These are phyloP conservation scores for Diadegma fenestrale DNA, from an alignment of 2,888 invertebrate genomes.

Conservation along the genomic window DNA sequence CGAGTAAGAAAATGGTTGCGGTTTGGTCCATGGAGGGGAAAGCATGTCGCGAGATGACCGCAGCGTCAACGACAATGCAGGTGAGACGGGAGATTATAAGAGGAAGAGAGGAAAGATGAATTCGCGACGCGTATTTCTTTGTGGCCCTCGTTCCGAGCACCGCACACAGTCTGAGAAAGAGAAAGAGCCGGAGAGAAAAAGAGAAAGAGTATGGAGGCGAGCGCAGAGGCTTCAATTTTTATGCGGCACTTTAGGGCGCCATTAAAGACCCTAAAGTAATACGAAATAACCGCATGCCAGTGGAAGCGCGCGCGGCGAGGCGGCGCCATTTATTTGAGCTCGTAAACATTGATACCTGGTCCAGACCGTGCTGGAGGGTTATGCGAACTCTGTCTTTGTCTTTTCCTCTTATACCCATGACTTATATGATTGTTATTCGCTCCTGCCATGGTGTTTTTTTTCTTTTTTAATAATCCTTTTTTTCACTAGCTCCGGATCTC, in stretches of 20 bases:
- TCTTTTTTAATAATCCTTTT: slow-evolving; percentile 34
- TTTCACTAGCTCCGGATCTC: slow-evolving; percentile 22
- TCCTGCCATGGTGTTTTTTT: slow-evolving; percentile 22
- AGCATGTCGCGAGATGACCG: slow-evolving; percentile 32
- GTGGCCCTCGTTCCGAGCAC: slow-evolving; percentile 70
- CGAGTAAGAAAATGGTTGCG: background rate
- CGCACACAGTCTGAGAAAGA: slow-evolving; percentile 64
- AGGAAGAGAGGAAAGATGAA: slow-evolving; percentile 32
- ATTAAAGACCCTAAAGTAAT: slow-evolving; percentile 82
- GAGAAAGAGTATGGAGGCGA: slow-evolving; percentile 17
- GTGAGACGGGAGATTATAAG: slow-evolving; percentile 15
- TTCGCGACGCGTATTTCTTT: slow-evolving; percentile 73
- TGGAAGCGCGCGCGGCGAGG: slow-evolving; percentile 68
- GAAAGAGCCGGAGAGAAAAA: slow-evolving; percentile 16
- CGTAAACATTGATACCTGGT: slow-evolving; percentile 82
- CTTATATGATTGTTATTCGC: slow-evolving; percentile 36
- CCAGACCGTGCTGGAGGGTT: slow-evolving; percentile 55
- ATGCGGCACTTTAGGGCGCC: slow-evolving; percentile 81
- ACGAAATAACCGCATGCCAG: slow-evolving; percentile 79
- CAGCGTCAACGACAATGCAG: slow-evolving; percentile 59
- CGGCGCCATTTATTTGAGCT: slow-evolving; percentile 81
- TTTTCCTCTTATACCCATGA: slow-evolving; percentile 36
- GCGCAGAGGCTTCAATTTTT: slow-evolving; percentile 77
- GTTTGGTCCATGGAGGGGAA: slow-evolving; percentile 9
- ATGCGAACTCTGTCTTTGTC: slow-evolving; percentile 22